These are phyloP conservation scores for Mobula birostris DNA, from an alignment of 2,113 vertebrate genomes.

Conservation along the genomic window DNA sequence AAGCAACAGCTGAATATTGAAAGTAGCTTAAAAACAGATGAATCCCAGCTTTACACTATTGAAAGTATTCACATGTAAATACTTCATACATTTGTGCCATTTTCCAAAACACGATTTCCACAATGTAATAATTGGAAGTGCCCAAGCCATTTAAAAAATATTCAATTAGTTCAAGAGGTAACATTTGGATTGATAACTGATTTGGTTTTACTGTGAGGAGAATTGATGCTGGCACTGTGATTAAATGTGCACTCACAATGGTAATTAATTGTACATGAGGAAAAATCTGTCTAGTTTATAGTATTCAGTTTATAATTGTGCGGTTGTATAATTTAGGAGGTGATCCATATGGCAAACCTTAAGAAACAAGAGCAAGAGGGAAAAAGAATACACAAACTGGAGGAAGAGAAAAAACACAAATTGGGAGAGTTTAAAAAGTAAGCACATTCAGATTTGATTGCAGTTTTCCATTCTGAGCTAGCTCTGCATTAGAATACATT, in stretches of 20 bases:
- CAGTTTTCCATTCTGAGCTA: background rate
- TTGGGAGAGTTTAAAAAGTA: slow-evolving; percentile 76
- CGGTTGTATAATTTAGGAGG: slow-evolving; percentile 58
- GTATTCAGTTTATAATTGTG: background rate
- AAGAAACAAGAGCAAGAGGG: slow-evolving; percentile 80
- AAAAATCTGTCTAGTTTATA: background rate
- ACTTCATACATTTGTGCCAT: too few species aligned
- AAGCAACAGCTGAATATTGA: too few species aligned
- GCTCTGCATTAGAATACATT: background rate
- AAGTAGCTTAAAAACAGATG: too few species aligned
- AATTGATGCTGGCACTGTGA: background rate
- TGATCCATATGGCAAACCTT: slow-evolving; percentile 70
- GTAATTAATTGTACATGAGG: background rate
- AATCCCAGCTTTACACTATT: too few species aligned
- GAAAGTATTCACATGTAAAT: too few species aligned
- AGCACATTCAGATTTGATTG: slow-evolving; percentile 41
- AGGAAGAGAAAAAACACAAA: slow-evolving; percentile 76
- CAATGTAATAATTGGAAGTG: too few species aligned
- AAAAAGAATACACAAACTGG: slow-evolving; percentile 73
- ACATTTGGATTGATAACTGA: background rate
- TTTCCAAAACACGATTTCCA: too few species aligned
- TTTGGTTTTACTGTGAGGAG: background rate
- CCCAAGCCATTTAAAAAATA: too few species aligned
- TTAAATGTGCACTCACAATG: background rate
- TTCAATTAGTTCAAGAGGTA: background rate